phyloP scores from a whole-genome alignment of 2,888 invertebrate genomes.

The Temnothorax rugatulus region DNA sequence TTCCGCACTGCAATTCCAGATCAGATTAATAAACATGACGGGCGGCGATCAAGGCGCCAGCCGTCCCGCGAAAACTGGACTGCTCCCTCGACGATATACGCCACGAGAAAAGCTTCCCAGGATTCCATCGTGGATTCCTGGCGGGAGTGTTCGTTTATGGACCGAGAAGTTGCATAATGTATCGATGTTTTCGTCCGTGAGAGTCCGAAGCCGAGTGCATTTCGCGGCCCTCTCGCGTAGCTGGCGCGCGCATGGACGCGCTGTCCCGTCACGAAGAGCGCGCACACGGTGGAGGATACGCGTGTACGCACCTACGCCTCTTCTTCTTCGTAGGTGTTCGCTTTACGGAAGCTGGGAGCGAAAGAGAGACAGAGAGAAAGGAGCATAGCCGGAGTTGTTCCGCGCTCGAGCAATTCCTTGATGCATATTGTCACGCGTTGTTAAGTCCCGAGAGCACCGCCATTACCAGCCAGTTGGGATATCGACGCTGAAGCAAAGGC shows the following conservation, averaged over 20 bases:
- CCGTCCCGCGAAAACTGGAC: conserved; percentile 36
- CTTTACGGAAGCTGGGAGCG: conserved; percentile 45
- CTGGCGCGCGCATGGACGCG: conserved; percentile 10
- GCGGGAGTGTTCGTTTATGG: conserved; percentile 82
- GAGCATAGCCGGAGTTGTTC: conserved; percentile 69
- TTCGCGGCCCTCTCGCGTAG: conserved; percentile 42
- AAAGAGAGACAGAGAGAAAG: conserved; percentile 31
- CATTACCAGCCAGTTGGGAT: conserved; percentile 78
- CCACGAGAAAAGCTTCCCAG: conserved; percentile 60
- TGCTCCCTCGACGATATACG: conserved; percentile 7
- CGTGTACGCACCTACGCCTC: conserved; percentile 31
- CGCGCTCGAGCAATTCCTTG: conserved; percentile 81
- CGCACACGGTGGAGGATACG: conserved; percentile 32
- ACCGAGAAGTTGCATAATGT: conserved; percentile 84
- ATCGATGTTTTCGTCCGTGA: conserved; percentile 79
- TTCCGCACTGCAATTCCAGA: conserved; percentile 56
- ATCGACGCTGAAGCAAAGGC: conserved; percentile 63
- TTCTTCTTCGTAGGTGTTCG: conserved; percentile 40
- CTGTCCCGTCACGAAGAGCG: conserved; percentile 17
- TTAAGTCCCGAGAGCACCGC: conserved; percentile 83
- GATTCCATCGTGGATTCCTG: conserved; percentile 78
- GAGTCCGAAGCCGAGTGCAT: conserved; percentile 59
- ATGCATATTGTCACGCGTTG: conserved; percentile 85
- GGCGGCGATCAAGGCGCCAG: conserved; percentile 23
- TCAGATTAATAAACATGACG: conserved; percentile 78